phyloP scores from a whole-genome alignment of 2,113 vertebrate genomes.

The Grallaria varia region DNA sequence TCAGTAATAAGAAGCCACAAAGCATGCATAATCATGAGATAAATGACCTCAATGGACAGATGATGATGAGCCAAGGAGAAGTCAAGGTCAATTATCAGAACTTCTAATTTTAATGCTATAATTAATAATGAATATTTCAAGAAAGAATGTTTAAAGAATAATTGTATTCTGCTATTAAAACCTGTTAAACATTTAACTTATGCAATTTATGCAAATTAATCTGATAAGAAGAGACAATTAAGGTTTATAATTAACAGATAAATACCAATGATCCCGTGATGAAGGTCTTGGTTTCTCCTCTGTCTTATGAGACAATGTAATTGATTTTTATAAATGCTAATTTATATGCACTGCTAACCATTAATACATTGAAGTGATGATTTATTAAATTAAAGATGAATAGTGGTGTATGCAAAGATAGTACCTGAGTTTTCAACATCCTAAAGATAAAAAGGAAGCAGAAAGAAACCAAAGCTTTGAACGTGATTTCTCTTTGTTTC shows the following conservation, averaged over 20 bases:
- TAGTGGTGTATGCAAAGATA: conserved; percentile 48
- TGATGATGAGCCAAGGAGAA: conserved; percentile 76
- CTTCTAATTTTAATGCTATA: conserved; percentile 76
- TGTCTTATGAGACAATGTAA: conserved; percentile 78
- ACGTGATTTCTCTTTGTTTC: background rate
- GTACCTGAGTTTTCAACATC: conserved; percentile 57
- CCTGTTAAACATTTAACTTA: conserved; percentile 77
- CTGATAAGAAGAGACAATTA: conserved; percentile 83
- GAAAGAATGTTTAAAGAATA: conserved; percentile 77
- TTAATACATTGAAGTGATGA: conserved; percentile 71
- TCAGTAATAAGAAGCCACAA: conserved; percentile 61
- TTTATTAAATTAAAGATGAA: conserved; percentile 74
- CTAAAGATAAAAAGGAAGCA: conserved; percentile 42
- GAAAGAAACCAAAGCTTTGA: background rate
- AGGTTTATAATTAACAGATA: conserved; percentile 84
- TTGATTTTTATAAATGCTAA: conserved; percentile 85
- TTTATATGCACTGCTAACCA: conserved; percentile 80
- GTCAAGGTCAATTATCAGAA: conserved; percentile 80
- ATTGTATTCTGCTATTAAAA: conserved; percentile 77
- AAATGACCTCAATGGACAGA: conserved; percentile 70
- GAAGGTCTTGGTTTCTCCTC: conserved; percentile 78
- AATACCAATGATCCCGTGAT: conserved; percentile 82
- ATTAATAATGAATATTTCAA: conserved; percentile 80
- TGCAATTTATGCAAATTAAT: conserved; percentile 83
- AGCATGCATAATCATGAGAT: conserved; percentile 72